Conservation (phyloP, 2,888 invertebrate genomes). For the Gisinianus flammeolus region DNA sequence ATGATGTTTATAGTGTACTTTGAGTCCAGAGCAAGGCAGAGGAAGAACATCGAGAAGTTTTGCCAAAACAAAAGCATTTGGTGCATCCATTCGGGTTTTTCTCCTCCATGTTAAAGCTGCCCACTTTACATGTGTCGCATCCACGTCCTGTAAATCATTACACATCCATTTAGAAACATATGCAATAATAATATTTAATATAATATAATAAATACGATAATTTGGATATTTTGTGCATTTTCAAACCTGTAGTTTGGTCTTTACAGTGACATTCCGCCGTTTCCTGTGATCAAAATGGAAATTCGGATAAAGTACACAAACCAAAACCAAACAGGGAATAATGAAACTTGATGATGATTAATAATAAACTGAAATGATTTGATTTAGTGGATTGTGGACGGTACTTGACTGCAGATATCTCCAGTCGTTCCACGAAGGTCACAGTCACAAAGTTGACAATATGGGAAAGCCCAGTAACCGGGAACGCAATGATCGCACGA, state of each 20-base stretch:
- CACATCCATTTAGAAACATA: too few species aligned
- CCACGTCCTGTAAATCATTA: slow-evolving; percentile 76
- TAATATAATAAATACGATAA: too few species aligned
- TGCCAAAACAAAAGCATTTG: slow-evolving; percentile 96
- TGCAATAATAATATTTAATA: too few species aligned
- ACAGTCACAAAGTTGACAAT: slow-evolving; percentile 80
- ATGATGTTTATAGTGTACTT: too few species aligned
- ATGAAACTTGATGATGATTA: too few species aligned
- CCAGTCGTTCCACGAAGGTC: slow-evolving; percentile 79
- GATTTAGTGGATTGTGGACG: too few species aligned
- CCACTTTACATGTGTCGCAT: slow-evolving; percentile 85
- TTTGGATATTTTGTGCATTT: slow-evolving; percentile 61
- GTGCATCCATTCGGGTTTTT: slow-evolving; percentile 90
- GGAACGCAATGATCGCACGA: slow-evolving; percentile 85
- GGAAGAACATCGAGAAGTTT: slow-evolving; percentile 82
- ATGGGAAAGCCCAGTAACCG: slow-evolving; percentile 86
- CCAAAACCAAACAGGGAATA: too few species aligned
- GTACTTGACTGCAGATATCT: slow-evolving; percentile 82
- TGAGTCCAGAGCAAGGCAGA: slow-evolving; percentile 71
- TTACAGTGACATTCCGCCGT: slow-evolving; percentile 81
- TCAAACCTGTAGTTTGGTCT: slow-evolving; percentile 59
- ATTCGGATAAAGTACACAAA: too few species aligned
- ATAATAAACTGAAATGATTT: too few species aligned
- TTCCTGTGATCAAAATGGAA: slow-evolving; percentile 60
- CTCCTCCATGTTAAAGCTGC: slow-evolving; percentile 86